Evolutionary conservation across 2,113 vertebrate genomes (phyloP), one percentile per base, ranked within the genome.

Genomic region (Carassius auratus): DNA sequence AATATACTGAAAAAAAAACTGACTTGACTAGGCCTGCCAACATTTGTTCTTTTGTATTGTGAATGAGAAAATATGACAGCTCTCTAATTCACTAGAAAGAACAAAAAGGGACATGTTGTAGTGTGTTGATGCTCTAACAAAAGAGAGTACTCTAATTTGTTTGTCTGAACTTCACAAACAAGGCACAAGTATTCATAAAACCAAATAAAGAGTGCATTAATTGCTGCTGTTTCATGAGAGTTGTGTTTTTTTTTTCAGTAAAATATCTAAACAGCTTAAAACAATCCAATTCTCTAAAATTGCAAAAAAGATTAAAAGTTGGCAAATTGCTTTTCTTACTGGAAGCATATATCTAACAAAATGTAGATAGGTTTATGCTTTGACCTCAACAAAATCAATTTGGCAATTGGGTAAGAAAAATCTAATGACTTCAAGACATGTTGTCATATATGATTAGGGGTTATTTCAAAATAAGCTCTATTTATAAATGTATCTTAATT

Each of bases 11-110:
- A n/a, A n/a, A 42, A 15, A 33, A 55, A 55, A 19, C 52, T 14
- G 59, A 62, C 26, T 15, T 64, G 36, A 45, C 12, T 14, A 36
- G 52, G 76, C 76, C 76, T 78, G 76, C 30, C 21, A n/a, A 59
- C 36, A 21, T 61, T 78, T 61, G 19, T 78, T 78, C 76, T 78
- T 78, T 38, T 78, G 55, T 78, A 14, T 61, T 38, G 19, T 78
- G 76, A 78, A 61, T 38, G 38, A 55, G 59, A 55, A 2, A 77
- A 59, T n/a, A 36, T 62, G 59, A 80, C 33, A 38, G 19, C 42
- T 62, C 13, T 38, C 36, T 61, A 23, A 79, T 80, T 80, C 77
- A 80, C 76, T 61, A 64, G 21, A 15, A 64, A 62, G 77, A 80
- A 80, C 13, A 64, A 80, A 80, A 13, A 64, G 17, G 23, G n/a